phyloP scores from a whole-genome alignment of 2,888 invertebrate species.

The Mycalesis mineus region DNA sequence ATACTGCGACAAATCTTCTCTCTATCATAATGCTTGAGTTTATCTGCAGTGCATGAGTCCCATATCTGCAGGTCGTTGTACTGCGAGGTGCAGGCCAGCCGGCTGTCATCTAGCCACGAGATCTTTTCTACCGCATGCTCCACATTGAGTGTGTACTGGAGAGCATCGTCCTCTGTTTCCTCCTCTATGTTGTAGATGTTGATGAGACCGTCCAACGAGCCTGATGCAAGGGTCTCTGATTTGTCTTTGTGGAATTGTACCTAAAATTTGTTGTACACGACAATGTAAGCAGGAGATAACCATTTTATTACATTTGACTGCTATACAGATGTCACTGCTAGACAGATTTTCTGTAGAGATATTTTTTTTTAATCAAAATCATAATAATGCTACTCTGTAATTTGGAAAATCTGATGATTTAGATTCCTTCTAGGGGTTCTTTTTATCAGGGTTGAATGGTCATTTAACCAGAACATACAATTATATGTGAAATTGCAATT shows the following conservation, averaged over 20 bases:
- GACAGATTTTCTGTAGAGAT: too few relatives aligned
- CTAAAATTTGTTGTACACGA: constrained; percentile 41
- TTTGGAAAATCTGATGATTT: too few relatives aligned
- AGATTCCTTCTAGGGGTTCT: too few relatives aligned
- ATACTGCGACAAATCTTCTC: constrained; percentile 78
- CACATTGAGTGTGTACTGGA: constrained; percentile 86
- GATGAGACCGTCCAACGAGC: constrained; percentile 90
- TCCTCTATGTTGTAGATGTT: constrained; percentile 89
- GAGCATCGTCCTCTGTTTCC: constrained; percentile 86
- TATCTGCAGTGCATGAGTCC: constrained; percentile 80
- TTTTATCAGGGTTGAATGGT: too few relatives aligned
- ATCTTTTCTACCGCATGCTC: constrained; percentile 85
- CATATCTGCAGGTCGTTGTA: constrained; percentile 83
- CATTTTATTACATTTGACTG: too few relatives aligned
- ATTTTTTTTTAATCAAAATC: too few relatives aligned
- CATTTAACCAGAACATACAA: too few relatives aligned
- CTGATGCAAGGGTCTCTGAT: constrained; percentile 83
- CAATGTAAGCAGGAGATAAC: too few relatives aligned
- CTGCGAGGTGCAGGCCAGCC: constrained; percentile 83
- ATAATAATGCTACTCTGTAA: too few relatives aligned
- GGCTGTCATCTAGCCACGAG: constrained; percentile 71
- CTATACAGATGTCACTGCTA: too few relatives aligned
- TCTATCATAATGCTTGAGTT: constrained; percentile 77
- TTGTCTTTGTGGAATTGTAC: constrained; percentile 85
- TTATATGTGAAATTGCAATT: too few relatives aligned